Percentiles rank a stretch among this genome's conserved stretches.
Conservation (phyloP, 2,888 invertebrate genomes). For the Acanthosepion esculentum region DNA sequence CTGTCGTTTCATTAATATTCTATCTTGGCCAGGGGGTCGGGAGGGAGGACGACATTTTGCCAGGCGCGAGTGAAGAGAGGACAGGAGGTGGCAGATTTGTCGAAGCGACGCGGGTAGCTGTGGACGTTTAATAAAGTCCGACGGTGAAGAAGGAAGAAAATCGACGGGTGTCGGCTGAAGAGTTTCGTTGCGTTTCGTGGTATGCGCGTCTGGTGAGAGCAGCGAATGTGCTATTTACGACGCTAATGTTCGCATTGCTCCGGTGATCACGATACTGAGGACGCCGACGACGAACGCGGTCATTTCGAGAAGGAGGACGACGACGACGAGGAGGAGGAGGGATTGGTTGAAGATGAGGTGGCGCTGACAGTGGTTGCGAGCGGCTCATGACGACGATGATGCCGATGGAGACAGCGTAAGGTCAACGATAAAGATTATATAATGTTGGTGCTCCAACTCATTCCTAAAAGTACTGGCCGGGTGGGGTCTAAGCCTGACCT, state of each 20-base stretch:
- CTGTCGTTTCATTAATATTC: conserved; percentile 17
- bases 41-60: neutral
- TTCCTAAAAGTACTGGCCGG: too few relatives aligned
- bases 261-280: neutral
- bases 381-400: too few relatives aligned
- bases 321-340: fast-evolving
- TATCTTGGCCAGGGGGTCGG: neutral
- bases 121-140: neutral
- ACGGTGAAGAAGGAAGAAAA: neutral
- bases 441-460: too few relatives aligned
- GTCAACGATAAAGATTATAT: too few relatives aligned
- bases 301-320: neutral
- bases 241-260: neutral
- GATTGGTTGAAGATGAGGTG: too few relatives aligned
- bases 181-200: neutral
- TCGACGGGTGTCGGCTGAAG: neutral
- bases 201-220: neutral
- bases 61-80: neutral
- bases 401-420: too few relatives aligned
- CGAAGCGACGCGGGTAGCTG: neutral
- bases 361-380: too few relatives aligned
- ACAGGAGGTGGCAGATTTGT: neutral
- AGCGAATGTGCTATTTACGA: neutral
- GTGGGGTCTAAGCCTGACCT: too few relatives aligned
- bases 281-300: neutral